Evolutionary conservation across 2,797 vertebrate species (phyloP), one percentile per base, ranked within the genome.

Genomic region (Cirrhinus molitorella): DNA sequence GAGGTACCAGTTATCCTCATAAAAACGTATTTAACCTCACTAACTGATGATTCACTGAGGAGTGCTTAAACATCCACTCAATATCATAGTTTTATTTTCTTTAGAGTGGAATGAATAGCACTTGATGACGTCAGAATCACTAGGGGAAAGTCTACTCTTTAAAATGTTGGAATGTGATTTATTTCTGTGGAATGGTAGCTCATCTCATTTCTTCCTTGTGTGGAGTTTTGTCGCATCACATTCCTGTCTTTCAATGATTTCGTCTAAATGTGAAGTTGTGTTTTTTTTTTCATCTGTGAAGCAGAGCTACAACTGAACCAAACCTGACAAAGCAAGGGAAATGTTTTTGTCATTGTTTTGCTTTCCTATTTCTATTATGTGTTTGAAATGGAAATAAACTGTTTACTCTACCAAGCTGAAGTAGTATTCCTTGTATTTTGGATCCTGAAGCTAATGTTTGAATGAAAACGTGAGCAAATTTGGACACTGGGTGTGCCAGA

Each of bases 311-410:
- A 65, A 31, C 61, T 14, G 70, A 81, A 25, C 17, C 59, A 55
- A 53, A 28, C 17, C 34, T 82, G 59, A 11, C 70, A 66, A 55
- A 53, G 19, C 37, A 49, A 49, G 53, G n/a, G 45, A 81, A 72
- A 47, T 7, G 71, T 65, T 49, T 63, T 73, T 73, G 80, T 43
- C 80, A 47, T 31, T 13, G 34, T 40, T 59, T 79, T 57, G 28
- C 28, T 53, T 53, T 74, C 1, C n/a, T 45, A 63, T 61, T 25
- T 59, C 37, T 74, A 4, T 28, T 63, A 10, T 10, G 1, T 66
- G 7, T 66, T 55, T 82, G 3, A 82, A 43, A 53, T 75, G 31
- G 80, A 82, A 82, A 75, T 82, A 75, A 82, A 72, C 40, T 2
- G 21, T 57, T 5, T 37, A 31, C n/a, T 81, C 25, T 71, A 6